phyloP scores from a whole-genome alignment of 2,888 invertebrate species.

The Drosophila barbarae region DNA sequence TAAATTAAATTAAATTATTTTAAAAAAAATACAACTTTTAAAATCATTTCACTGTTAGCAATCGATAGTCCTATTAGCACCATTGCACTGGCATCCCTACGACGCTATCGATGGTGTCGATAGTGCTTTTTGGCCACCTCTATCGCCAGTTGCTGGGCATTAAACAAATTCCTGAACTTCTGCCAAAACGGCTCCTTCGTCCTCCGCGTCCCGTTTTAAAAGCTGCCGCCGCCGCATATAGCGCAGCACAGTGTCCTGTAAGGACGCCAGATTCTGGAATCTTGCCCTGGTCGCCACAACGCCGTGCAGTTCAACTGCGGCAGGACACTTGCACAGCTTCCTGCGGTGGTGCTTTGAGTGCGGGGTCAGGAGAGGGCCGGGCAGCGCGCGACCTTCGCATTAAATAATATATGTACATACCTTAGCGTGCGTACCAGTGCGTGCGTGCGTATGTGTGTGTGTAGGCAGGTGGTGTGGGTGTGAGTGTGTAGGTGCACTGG shows the following conservation, averaged over 20 bases:
- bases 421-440: slow-evolving; percentile 18
- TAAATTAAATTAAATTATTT: no score
- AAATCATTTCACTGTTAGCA: no score
- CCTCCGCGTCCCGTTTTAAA: slow-evolving; percentile 2
- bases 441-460: slow-evolving; percentile 1
- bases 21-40: no score
- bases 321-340: slow-evolving; percentile 14
- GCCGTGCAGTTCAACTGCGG: neutral
- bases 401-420: slow-evolving; percentile 30
- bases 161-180: slow-evolving; percentile 14
- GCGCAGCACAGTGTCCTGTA: neutral
- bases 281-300: neutral
- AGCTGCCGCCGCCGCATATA: neutral
- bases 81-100: no score
- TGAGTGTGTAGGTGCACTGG: slow-evolving; percentile 31
- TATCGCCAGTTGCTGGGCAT: neutral
- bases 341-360: neutral
- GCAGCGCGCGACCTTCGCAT: slow-evolving; percentile 26
- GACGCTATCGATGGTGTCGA: no score
- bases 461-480: slow-evolving; percentile 14
- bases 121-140: no score
- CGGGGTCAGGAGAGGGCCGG: slow-evolving; percentile 2
- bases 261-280: neutral
- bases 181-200: slow-evolving; percentile 3
- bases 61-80: no score